Evolutionary conservation across 2,113 vertebrate species (phyloP).

Genomic region (Pomatostomus ruficeps): DNA sequence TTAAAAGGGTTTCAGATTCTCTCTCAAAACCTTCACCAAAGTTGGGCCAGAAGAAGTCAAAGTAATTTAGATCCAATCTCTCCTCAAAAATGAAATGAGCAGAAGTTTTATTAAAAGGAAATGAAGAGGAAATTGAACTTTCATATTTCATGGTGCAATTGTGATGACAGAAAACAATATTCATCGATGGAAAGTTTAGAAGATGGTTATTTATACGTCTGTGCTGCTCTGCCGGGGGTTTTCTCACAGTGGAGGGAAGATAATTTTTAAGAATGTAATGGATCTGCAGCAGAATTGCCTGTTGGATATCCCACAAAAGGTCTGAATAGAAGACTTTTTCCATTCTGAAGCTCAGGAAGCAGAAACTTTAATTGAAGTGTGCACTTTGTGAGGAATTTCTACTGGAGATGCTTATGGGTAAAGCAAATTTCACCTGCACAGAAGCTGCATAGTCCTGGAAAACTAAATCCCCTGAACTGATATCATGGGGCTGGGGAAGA

Average conservation of each 20-base stretch:
- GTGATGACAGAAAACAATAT: constrained; percentile 76
- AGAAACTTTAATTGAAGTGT: constrained; percentile 9
- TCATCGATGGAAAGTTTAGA: constrained; percentile 61
- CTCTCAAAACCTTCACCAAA: constrained; percentile 40
- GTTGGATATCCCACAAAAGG: neutral
- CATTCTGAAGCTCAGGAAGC: neutral
- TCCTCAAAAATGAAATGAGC: constrained; percentile 74
- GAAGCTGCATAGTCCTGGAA: neutral
- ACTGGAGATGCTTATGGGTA: neutral
- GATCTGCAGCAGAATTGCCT: neutral
- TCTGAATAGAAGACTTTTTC: neutral
- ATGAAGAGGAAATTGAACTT: constrained; percentile 82
- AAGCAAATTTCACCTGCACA: neutral
- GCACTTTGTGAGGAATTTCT: neutral
- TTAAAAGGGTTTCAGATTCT: constrained; percentile 42
- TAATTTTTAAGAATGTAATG: constrained; percentile 6
- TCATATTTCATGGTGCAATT: constrained; percentile 77
- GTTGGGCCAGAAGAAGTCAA: constrained; percentile 74
- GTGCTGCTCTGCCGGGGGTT: neutral
- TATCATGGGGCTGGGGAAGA: neutral
- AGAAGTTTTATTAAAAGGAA: constrained; percentile 81
- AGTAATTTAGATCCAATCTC: constrained; percentile 82
- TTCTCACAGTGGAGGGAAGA: constrained; percentile 28
- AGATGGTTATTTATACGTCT: constrained; percentile 64
- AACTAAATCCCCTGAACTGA: neutral